Evolutionary conservation across 37 sponge, comb jelly and placozoan genomes (phyloP).

Genomic region (Ephydatia muelleri): DNA sequence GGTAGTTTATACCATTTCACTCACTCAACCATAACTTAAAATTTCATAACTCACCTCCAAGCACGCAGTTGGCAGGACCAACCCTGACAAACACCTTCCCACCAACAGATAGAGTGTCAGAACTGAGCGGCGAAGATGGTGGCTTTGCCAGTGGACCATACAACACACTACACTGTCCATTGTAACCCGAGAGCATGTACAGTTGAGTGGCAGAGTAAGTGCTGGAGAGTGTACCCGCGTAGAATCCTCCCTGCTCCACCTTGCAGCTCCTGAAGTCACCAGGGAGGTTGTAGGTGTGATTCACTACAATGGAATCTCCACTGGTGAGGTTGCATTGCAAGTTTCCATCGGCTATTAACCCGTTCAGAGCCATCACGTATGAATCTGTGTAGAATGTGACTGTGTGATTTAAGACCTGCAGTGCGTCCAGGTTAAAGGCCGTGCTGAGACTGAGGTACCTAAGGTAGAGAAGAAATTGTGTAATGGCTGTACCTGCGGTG

Average conservation of each 20-base stretch:
- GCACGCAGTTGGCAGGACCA: conserved; percentile 33
- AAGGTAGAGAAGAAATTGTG: not conserved
- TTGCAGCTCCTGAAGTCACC: conserved; percentile 56
- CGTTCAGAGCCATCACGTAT: conserved; percentile 70
- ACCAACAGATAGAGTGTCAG: conserved; percentile 74
- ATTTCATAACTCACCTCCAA: conserved; percentile 11
- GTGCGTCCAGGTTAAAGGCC: conserved; percentile 26
- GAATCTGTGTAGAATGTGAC: conserved; percentile 46
- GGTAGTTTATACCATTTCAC: not conserved
- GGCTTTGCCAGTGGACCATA: conserved; percentile 51
- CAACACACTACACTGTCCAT: conserved; percentile 61
- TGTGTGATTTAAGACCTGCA: conserved; percentile 16
- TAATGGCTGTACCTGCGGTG: not conserved
- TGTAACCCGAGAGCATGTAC: conserved; percentile 45
- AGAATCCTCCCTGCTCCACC: conserved; percentile 71
- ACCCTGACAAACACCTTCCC: conserved; percentile 51
- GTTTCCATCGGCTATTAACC: conserved; percentile 47
- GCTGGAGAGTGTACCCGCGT: conserved; percentile 40
- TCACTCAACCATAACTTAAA: not conserved
- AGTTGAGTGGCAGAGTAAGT: conserved; percentile 47
- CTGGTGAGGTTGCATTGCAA: conserved; percentile 43
- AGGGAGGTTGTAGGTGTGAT: conserved; percentile 30
- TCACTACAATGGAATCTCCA: conserved; percentile 19
- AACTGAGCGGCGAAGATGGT: conserved; percentile 24
- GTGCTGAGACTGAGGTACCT: conserved; percentile 63